Percentiles rank a stretch among this genome's conserved stretches.
These are phyloP conservation scores for Hydropsyche tenuis DNA, from an alignment of 1,140 invertebrate genomes.

Conservation along the genomic window DNA sequence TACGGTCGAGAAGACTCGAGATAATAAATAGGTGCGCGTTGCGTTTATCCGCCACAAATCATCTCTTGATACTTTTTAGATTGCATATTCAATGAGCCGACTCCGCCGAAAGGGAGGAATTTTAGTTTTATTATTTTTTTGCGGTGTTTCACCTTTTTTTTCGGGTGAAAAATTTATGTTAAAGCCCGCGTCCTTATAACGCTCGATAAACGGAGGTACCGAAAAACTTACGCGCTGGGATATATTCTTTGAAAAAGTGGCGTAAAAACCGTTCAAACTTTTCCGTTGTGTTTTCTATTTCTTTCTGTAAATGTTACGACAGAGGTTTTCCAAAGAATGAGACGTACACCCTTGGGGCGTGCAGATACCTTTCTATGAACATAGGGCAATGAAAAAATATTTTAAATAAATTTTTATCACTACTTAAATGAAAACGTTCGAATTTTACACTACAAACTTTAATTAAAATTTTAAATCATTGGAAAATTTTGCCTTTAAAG, in stretches of 20 bases:
- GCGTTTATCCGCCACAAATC: not conserved
- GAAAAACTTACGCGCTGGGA: not conserved
- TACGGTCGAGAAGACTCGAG: not conserved
- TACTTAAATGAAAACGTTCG: too few species aligned
- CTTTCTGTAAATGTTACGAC: not conserved
- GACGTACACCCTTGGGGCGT: too few species aligned
- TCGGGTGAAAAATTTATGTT: constrained; percentile 19
- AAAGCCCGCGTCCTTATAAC: not conserved
- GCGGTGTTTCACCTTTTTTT: too few species aligned
- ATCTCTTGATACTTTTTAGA: not conserved
- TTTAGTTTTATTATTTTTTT: too few species aligned
- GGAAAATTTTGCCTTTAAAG: too few species aligned
- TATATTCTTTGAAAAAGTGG: constrained; percentile 4
- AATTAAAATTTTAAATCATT: too few species aligned
- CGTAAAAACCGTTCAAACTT: not conserved
- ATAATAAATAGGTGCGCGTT: constrained; percentile 2
- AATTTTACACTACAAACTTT: too few species aligned
- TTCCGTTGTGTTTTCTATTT: not conserved
- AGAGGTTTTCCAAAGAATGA: too few species aligned
- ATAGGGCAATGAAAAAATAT: too few species aligned
- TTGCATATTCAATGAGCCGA: constrained; percentile 22
- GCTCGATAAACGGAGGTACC: constrained; percentile 1
- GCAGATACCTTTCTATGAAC: too few species aligned
- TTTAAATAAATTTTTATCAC: too few species aligned
- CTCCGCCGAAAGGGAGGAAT: not conserved